Evolutionary conservation across 2,797 vertebrate genomes (phyloP).

Genomic region (Acestrorhynchus altus): DNA sequence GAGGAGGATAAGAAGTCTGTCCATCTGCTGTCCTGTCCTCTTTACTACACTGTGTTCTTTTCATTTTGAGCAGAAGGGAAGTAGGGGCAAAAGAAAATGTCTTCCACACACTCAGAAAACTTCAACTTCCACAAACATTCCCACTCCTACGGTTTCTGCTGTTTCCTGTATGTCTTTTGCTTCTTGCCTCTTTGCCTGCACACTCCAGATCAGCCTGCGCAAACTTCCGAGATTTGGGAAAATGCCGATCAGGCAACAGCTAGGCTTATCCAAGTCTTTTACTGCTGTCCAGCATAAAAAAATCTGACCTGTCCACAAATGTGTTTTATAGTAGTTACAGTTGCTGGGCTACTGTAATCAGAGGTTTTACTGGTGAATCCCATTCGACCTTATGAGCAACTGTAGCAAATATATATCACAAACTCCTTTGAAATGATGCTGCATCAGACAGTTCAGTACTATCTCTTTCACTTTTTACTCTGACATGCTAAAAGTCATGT

Average conservation of each 20-base stretch:
- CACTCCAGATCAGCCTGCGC: background rate
- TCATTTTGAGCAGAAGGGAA: slow-evolving; percentile 62
- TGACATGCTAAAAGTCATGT: too few relatives aligned
- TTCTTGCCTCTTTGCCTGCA: slow-evolving; percentile 40
- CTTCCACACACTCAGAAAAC: slow-evolving; percentile 70
- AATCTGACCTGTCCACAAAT: background rate
- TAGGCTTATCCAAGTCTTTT: background rate
- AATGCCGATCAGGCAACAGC: background rate
- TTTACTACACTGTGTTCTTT: slow-evolving; percentile 65
- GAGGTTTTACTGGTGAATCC: background rate
- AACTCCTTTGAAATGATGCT: too few relatives aligned
- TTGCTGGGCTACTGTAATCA: background rate
- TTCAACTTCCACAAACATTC: slow-evolving; percentile 46
- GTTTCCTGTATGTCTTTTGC: slow-evolving; percentile 37
- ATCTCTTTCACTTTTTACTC: too few relatives aligned
- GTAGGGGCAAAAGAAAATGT: slow-evolving; percentile 60
- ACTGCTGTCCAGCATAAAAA: background rate
- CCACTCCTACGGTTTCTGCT: slow-evolving; percentile 28
- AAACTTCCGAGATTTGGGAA: background rate
- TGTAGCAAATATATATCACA: background rate
- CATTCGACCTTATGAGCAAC: background rate
- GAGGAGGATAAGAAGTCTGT: slow-evolving; percentile 79
- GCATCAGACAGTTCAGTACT: too few relatives aligned
- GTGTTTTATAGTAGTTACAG: background rate
- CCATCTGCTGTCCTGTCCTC: slow-evolving; percentile 66